These are phyloP conservation scores for Gambusia affinis DNA, from an alignment of 2,113 vertebrate genomes.

Conservation along the genomic window DNA sequence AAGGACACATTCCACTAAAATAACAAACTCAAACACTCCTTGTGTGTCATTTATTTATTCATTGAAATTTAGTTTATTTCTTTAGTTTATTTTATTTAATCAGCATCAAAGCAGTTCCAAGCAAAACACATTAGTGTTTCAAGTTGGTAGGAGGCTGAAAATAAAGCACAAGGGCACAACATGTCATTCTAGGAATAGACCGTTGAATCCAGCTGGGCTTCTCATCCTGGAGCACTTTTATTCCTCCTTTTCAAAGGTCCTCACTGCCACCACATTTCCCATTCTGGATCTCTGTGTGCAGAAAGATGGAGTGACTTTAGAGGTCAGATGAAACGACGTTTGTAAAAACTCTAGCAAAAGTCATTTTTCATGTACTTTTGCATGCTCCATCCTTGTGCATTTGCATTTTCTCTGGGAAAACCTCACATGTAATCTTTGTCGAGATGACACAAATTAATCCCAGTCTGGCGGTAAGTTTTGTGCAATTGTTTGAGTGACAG, in stretches of 20 bases:
- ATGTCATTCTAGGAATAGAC: constrained; percentile 50
- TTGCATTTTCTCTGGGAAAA: too few species aligned
- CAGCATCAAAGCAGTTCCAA: constrained; percentile 68
- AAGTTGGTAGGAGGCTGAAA: constrained; percentile 38
- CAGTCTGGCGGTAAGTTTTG: too few species aligned
- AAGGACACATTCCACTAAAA: too few species aligned
- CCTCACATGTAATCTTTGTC: too few species aligned
- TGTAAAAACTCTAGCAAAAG: not conserved
- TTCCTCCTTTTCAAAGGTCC: constrained; percentile 86
- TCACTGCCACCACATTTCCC: constrained; percentile 85
- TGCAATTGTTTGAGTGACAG: too few species aligned
- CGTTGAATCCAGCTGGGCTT: constrained; percentile 82
- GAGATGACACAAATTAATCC: too few species aligned
- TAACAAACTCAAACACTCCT: too few species aligned
- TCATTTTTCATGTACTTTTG: not conserved
- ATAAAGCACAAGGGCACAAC: constrained; percentile 44
- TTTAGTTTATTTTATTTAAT: constrained; percentile 66
- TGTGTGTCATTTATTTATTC: too few species aligned
- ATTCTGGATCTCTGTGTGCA: constrained; percentile 88
- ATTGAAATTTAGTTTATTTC: too few species aligned
- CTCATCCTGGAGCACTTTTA: constrained; percentile 56
- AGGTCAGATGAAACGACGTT: not conserved
- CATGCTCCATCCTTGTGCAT: too few species aligned
- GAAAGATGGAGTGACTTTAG: not conserved
- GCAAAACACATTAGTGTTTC: constrained; percentile 56